These are phyloP conservation scores for Platichthys stellatus DNA, from an alignment of 2,113 vertebrate species.

Conservation along the genomic window DNA sequence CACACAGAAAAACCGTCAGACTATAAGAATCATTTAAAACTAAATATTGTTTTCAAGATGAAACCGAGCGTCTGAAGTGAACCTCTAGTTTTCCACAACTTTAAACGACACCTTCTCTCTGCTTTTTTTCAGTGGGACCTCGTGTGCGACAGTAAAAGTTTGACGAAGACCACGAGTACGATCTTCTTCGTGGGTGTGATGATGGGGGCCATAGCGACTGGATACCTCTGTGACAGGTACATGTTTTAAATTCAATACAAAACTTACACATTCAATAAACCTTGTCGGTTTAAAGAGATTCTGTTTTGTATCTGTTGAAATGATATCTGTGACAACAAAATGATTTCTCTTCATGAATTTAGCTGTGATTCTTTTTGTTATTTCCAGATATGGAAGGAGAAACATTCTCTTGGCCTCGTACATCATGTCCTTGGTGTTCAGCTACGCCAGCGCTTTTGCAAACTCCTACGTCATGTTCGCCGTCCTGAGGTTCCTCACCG, in stretches of 20 bases:
- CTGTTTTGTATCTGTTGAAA: too few species aligned
- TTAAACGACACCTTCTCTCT: background rate
- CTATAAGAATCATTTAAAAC: too few species aligned
- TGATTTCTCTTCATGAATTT: too few species aligned
- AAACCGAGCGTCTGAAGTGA: too few species aligned
- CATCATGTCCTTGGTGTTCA: slow-evolving; percentile 54
- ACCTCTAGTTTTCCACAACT: too few species aligned
- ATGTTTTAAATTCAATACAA: background rate
- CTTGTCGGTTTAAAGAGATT: too few species aligned
- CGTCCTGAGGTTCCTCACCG: slow-evolving; percentile 75
- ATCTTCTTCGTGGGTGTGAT: slow-evolving; percentile 87
- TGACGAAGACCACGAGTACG: slow-evolving; percentile 80
- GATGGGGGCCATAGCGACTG: slow-evolving; percentile 80
- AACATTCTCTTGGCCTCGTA: slow-evolving; percentile 74
- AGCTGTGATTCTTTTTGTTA: background rate
- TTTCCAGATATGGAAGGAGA: slow-evolving; percentile 76
- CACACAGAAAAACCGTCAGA: too few species aligned
- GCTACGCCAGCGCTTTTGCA: slow-evolving; percentile 71
- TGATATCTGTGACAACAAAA: too few species aligned
- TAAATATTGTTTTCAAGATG: too few species aligned
- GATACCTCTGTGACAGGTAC: slow-evolving; percentile 87
- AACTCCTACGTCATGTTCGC: slow-evolving; percentile 72
- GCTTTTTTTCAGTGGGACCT: slow-evolving; percentile 85
- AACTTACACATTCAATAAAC: too few species aligned
- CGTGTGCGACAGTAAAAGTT: slow-evolving; percentile 84